Percentiles rank a stretch among this genome's conserved stretches.
These are phyloP conservation scores for Ectemnius continuus DNA, from an alignment of 2,888 invertebrate genomes.

Conservation along the genomic window DNA sequence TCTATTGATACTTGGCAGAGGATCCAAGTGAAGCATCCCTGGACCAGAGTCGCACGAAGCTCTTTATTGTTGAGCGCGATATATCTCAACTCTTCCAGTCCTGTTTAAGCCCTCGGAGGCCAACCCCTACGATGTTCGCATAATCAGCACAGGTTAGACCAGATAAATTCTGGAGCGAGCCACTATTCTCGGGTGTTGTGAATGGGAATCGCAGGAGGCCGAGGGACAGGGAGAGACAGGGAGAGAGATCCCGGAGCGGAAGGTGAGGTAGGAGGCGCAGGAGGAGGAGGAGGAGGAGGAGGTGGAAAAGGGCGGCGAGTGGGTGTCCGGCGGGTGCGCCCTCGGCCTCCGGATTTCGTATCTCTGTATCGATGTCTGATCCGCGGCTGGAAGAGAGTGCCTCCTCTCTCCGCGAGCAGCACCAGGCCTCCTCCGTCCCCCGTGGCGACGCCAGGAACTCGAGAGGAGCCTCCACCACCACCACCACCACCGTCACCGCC, in stretches of 20 bases:
- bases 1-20: too few relatives aligned
- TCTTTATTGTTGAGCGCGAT: too few relatives aligned
- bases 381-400: slow-evolving; percentile 48
- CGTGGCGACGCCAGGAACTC: not conserved
- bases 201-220: too few relatives aligned
- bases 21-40: too few relatives aligned
- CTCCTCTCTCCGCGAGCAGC: slow-evolving; percentile 27
- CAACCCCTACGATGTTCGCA: too few relatives aligned
- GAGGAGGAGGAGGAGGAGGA: slow-evolving; percentile 13
- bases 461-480: not conserved
- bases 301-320: slow-evolving; percentile 7
- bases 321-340: slow-evolving; percentile 24
- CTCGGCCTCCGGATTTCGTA: slow-evolving; percentile 39
- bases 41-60: too few relatives aligned
- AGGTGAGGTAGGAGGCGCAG: not conserved
- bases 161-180: too few relatives aligned
- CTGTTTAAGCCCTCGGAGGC: too few relatives aligned
- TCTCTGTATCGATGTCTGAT: slow-evolving; percentile 53
- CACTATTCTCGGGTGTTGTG: too few relatives aligned
- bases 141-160: too few relatives aligned
- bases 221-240: not conserved
- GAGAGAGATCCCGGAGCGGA: slow-evolving; percentile 8
- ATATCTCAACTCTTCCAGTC: too few relatives aligned
- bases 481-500: not conserved
- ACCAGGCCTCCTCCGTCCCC: not conserved